Conservation (phyloP, 1,140 invertebrate genomes). For the Drosophila nasuta region DNA sequence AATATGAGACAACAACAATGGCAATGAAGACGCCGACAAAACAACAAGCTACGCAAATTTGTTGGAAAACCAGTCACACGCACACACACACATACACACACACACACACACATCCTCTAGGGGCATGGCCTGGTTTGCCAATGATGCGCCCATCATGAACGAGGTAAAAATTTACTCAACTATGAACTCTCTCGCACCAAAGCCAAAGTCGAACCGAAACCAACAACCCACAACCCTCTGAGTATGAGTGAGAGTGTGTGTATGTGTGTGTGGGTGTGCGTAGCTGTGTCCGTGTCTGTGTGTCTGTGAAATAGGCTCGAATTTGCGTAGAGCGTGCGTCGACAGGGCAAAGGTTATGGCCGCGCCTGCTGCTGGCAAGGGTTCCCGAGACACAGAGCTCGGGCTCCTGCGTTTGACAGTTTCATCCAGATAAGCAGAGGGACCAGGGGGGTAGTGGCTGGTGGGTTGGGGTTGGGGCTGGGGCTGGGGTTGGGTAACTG, state of each 20-base stretch:
- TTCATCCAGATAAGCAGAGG: conserved; percentile 34
- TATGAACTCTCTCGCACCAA: conserved; percentile 61
- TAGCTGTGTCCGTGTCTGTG: conserved; percentile 40
- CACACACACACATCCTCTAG: not conserved
- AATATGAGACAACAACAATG: conserved; percentile 74
- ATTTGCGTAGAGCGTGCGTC: conserved; percentile 63
- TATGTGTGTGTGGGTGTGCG: conserved; percentile 32
- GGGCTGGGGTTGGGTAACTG: not conserved
- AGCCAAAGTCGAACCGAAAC: not conserved
- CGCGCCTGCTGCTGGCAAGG: conserved; percentile 65
- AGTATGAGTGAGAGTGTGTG: conserved; percentile 35
- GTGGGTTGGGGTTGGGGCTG: not conserved
- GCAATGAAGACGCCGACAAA: conserved; percentile 50
- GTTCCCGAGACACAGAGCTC: conserved; percentile 24
- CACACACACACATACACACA: conserved; percentile 15
- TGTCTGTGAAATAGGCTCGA: conserved; percentile 70
- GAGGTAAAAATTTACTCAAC: conserved; percentile 82
- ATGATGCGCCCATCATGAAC: conserved; percentile 62
- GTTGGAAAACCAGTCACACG: conserved; percentile 43
- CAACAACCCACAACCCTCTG: not conserved
- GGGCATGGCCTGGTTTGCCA: conserved; percentile 20
- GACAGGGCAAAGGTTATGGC: conserved; percentile 69
- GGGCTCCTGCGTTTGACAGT: conserved; percentile 54
- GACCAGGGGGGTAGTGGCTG: not conserved
- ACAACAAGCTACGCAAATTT: conserved; percentile 58